A percentile compares a stretch with the other conserved stretches of the same genome.
Conservation (phyloP, 2,888 invertebrate genomes). For the Ophion ellenae region DNA sequence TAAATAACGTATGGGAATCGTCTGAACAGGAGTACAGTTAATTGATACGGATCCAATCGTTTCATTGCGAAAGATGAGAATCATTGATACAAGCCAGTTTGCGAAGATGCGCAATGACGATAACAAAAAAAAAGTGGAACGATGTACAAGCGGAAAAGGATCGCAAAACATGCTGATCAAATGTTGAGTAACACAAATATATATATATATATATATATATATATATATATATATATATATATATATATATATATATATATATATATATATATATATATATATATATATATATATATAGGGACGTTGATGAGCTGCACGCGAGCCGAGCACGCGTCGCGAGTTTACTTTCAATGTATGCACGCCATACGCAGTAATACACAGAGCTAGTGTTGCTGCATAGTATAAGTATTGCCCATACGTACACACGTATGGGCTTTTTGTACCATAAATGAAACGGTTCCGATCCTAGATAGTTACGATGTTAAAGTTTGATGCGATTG, state of each 20-base stretch:
- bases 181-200: conserved; percentile 33
- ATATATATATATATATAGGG: background rate
- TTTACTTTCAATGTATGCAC: conserved; percentile 52
- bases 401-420: background rate
- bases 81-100: background rate
- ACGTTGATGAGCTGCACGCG: conserved; percentile 54
- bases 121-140: conserved; percentile 1
- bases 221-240: conserved; percentile 4
- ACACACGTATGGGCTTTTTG: background rate
- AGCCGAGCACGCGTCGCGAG: conserved; percentile 31
- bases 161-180: conserved; percentile 47
- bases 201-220: background rate
- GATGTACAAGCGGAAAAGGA: conserved; percentile 27
- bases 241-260: conserved; percentile 4
- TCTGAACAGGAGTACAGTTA: no score
- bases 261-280: conserved; percentile 13
- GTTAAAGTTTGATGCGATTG: no score
- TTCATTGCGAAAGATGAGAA: no score
- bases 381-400: background rate
- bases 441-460: background rate
- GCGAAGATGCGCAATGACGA: background rate
- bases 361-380: conserved; percentile 9
- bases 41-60: no score
- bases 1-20: no score
- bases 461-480: no score